These are phyloP conservation scores for Anas platyrhynchos DNA, from an alignment of 2,113 vertebrate species.

Conservation along the genomic window DNA sequence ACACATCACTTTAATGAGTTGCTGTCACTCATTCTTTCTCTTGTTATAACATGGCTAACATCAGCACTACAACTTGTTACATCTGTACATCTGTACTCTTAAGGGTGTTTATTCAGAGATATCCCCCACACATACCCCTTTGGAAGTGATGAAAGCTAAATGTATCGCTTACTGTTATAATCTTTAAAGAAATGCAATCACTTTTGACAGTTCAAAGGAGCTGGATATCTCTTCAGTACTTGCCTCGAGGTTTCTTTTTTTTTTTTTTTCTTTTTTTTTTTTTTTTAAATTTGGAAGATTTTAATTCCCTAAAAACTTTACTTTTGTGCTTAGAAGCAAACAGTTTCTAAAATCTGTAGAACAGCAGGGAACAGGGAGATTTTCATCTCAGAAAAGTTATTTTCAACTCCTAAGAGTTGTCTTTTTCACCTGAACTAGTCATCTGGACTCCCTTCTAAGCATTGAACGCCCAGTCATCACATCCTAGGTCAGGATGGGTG, in stretches of 20 bases:
- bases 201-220: neutral
- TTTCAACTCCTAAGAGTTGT: neutral
- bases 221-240: neutral
- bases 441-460: neutral
- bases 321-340: neutral
- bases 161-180: neutral
- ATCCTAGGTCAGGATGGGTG: neutral
- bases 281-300: neutral
- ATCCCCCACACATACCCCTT: neutral
- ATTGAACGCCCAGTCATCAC: neutral
- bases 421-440: neutral
- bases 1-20: neutral
- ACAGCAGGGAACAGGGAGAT: neutral
- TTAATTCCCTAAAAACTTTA: neutral
- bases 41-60: neutral
- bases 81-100: neutral
- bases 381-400: neutral
- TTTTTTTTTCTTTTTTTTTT: no score
- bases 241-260: neutral
- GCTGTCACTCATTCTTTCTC: neutral
- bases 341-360: neutral
- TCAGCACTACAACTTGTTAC: neutral
- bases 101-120: neutral
- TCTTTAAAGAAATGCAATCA: neutral
- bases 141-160: neutral